Conservation (phyloP, 2,113 vertebrate genomes). For the Baryphthengus martii region DNA sequence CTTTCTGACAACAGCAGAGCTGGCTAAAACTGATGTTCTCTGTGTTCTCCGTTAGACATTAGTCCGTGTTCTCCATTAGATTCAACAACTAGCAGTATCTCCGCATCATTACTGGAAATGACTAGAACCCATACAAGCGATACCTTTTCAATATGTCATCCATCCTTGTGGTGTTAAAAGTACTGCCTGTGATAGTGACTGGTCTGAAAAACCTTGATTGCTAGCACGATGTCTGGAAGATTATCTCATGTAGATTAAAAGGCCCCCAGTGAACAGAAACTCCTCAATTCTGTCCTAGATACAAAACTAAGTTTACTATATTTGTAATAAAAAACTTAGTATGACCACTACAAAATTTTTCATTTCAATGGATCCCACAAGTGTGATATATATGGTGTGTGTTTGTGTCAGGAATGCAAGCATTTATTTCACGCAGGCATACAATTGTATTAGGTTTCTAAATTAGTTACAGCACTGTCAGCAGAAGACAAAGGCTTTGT, state of each 20-base stretch:
- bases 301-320: not conserved
- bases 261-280: not conserved
- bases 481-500: not conserved
- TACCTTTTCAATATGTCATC: not conserved
- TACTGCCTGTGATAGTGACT: not conserved
- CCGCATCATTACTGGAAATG: not conserved
- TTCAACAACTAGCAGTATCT: not conserved
- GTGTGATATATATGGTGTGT: not conserved
- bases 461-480: not conserved
- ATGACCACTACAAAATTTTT: not conserved
- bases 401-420: not conserved
- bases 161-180: not conserved
- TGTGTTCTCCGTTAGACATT: not conserved
- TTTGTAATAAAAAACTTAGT: slow-evolving; percentile 17
- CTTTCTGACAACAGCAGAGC: not conserved
- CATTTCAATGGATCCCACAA: not conserved
- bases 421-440: not conserved
- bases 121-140: not conserved
- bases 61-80: not conserved
- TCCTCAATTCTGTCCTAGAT: not conserved
- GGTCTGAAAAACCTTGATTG: not conserved
- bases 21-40: not conserved
- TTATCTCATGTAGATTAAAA: not conserved
- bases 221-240: not conserved
- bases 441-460: not conserved